These are phyloP conservation scores for Prolemur simus DNA, from an alignment of 2,113 vertebrate species.

Conservation along the genomic window DNA sequence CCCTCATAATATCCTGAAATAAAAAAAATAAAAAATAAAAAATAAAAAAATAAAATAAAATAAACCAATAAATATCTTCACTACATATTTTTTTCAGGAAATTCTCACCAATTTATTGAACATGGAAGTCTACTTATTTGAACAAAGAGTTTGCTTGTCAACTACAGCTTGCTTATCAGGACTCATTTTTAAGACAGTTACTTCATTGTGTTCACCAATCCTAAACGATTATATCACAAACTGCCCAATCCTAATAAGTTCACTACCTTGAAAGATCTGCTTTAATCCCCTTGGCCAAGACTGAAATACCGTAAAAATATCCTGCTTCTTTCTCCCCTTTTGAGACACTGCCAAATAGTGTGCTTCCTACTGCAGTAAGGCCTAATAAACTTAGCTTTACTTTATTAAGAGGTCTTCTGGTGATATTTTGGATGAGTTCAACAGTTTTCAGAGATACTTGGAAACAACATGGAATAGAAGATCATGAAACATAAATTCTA, in stretches of 20 bases:
- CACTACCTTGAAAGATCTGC: not conserved
- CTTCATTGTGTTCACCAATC: not conserved
- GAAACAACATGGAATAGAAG: not conserved
- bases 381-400: not conserved
- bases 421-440: not conserved
- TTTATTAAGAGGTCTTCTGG: not conserved
- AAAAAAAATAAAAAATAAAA: too few relatives aligned
- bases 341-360: not conserved
- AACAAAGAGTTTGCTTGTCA: not conserved
- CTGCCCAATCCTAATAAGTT: not conserved
- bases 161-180: not conserved
- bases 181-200: not conserved
- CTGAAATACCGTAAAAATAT: not conserved
- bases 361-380: not conserved
- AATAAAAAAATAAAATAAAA: too few relatives aligned
- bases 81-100: not conserved
- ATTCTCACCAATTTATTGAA: not conserved
- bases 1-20: too few relatives aligned
- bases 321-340: not conserved
- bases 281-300: not conserved
- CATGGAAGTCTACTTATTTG: not conserved
- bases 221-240: not conserved
- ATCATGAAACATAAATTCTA: not conserved
- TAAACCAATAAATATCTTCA: too few relatives aligned
- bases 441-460: not conserved